These are phyloP conservation scores for Smithornis capensis DNA, from an alignment of 2,113 vertebrate genomes.

Conservation along the genomic window DNA sequence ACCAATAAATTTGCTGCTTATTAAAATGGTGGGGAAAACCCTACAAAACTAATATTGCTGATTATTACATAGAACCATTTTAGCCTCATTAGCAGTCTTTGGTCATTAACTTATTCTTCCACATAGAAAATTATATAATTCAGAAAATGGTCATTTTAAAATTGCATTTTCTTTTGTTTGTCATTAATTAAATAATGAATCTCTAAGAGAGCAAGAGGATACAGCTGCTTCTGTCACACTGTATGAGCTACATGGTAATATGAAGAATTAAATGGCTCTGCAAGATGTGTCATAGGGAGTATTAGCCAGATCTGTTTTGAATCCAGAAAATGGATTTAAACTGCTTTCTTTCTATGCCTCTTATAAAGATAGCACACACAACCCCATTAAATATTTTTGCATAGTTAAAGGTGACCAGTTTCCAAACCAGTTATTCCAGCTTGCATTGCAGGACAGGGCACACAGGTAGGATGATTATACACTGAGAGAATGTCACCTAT, in stretches of 20 bases:
- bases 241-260: not conserved
- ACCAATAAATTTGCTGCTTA: slow-evolving; percentile 76
- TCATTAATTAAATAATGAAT: slow-evolving; percentile 49
- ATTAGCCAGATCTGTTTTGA: not conserved
- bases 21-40: slow-evolving; percentile 71
- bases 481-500: not conserved
- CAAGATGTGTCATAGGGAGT: not conserved
- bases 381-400: not conserved
- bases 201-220: not conserved
- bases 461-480: not conserved
- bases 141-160: not conserved
- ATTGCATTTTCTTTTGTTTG: slow-evolving; percentile 46
- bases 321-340: not conserved
- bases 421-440: not conserved
- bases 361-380: not conserved
- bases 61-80: slow-evolving; percentile 47
- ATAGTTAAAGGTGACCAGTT: not conserved
- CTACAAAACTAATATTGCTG: slow-evolving; percentile 58
- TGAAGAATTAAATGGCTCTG: slow-evolving; percentile 1
- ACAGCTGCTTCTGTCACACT: slow-evolving; percentile 14
- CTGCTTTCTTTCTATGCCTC: not conserved
- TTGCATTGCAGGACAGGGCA: not conserved
- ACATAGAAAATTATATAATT: slow-evolving; percentile 37
- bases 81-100: slow-evolving; percentile 49
- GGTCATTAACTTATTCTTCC: slow-evolving; percentile 58